These are phyloP conservation scores for Semicossyphus pulcher DNA, from an alignment of 2,113 vertebrate genomes.

Conservation along the genomic window DNA sequence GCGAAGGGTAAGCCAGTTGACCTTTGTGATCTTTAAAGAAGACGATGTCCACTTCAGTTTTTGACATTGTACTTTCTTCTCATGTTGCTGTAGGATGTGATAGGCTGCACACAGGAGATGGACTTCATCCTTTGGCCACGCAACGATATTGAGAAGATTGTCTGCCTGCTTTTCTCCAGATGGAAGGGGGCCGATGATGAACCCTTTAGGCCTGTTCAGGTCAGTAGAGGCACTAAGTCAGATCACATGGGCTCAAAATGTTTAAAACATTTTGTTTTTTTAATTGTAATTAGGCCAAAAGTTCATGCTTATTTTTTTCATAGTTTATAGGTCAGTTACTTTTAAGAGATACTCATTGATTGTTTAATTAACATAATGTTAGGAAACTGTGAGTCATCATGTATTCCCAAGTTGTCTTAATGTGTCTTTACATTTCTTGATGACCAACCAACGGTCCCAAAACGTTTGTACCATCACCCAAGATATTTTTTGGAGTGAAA, in stretches of 20 bases:
- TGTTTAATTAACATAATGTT: too few relatives aligned
- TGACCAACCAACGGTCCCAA: too few relatives aligned
- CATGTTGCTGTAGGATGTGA: slow-evolving; percentile 88
- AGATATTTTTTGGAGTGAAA: too few relatives aligned
- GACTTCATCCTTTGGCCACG: slow-evolving; percentile 99
- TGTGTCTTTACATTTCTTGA: too few relatives aligned
- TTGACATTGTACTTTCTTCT: background rate
- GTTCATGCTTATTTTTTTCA: background rate
- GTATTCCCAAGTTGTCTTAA: too few relatives aligned
- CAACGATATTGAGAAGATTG: slow-evolving; percentile 99
- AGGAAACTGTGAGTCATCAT: too few relatives aligned
- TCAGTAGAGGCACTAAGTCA: slow-evolving; percentile 57
- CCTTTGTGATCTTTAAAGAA: background rate
- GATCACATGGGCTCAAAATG: background rate
- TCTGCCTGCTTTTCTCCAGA: slow-evolving; percentile 98
- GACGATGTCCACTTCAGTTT: too few relatives aligned
- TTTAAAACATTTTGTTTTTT: background rate
- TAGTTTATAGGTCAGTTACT: background rate
- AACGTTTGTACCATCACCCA: too few relatives aligned
- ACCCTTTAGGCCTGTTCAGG: slow-evolving; percentile 98
- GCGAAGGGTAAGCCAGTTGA: slow-evolving; percentile 89
- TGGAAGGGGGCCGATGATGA: slow-evolving; percentile 97
- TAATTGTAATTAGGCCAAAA: background rate
- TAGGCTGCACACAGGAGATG: slow-evolving; percentile 99
- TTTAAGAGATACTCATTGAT: background rate